A percentile compares a stretch with the other conserved stretches of the same genome.
phyloP scores from a whole-genome alignment of 2,797 vertebrate genomes.

The Oryzias dopingdopingensis region DNA sequence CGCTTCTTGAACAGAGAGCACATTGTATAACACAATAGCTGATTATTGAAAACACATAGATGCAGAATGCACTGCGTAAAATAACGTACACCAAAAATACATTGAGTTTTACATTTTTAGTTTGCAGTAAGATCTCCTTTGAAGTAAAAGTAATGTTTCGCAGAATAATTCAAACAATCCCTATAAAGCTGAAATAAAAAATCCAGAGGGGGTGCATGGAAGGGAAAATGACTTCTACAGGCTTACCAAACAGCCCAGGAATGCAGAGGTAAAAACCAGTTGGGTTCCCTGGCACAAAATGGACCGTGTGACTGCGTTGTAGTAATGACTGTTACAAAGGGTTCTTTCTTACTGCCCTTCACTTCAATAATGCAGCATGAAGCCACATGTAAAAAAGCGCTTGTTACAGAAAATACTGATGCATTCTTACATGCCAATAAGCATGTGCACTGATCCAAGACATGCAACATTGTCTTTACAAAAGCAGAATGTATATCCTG shows the following conservation, averaged over 20 bases:
- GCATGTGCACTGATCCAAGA: neutral
- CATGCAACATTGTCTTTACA: constrained; percentile 2
- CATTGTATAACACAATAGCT: too few relatives aligned
- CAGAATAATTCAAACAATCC: constrained; percentile 4
- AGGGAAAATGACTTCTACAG: constrained; percentile 48
- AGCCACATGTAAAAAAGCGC: constrained; percentile 66
- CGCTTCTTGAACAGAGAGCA: too few relatives aligned
- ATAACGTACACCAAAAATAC: too few relatives aligned
- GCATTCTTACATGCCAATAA: constrained; percentile 24
- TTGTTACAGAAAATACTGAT: constrained; percentile 62
- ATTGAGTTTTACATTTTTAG: too few relatives aligned
- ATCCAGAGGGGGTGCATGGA: constrained; percentile 46
- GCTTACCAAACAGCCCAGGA: constrained; percentile 78
- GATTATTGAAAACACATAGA: too few relatives aligned
- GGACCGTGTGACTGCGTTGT: constrained; percentile 80
- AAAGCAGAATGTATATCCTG: neutral
- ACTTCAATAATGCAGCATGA: constrained; percentile 65
- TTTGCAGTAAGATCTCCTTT: too few relatives aligned
- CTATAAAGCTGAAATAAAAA: constrained; percentile 61
- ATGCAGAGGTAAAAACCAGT: constrained; percentile 76
- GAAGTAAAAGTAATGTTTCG: constrained; percentile 33
- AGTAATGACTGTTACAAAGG: constrained; percentile 80
- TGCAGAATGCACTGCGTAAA: too few relatives aligned
- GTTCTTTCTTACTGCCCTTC: constrained; percentile 81
- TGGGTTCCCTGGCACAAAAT: constrained; percentile 80